A percentile compares a stretch with the other conserved stretches of the same genome.
These are phyloP conservation scores for Crossaster papposus DNA, from an alignment of 53 echinoderm and acorn worm genomes.

Conservation along the genomic window DNA sequence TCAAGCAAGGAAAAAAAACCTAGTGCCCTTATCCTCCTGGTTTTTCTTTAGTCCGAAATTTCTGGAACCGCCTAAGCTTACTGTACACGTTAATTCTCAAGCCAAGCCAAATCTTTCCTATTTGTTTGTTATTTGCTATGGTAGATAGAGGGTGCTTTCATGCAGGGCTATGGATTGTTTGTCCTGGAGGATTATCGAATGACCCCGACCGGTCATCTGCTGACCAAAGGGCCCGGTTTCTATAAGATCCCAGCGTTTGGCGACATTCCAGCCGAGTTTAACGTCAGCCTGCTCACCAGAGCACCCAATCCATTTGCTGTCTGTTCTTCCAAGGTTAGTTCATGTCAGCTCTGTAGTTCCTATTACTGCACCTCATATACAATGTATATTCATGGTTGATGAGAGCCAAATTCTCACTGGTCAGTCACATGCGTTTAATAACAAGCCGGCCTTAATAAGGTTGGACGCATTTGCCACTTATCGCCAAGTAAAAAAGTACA, in stretches of 20 bases:
- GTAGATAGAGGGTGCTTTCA: constrained; percentile 92
- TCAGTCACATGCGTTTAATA: too few relatives aligned
- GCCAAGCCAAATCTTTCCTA: not conserved
- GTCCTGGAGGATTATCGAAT: constrained; percentile 82
- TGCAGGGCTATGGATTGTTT: constrained; percentile 88
- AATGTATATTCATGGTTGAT: too few relatives aligned
- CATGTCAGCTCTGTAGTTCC: too few relatives aligned
- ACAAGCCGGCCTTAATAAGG: too few relatives aligned
- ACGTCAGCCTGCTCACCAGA: constrained; percentile 77
- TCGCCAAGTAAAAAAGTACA: too few relatives aligned
- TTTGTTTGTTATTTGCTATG: not conserved
- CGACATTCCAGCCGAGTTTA: constrained; percentile 83
- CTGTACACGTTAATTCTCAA: not conserved
- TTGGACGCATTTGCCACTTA: too few relatives aligned
- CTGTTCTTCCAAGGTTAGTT: constrained; percentile 89
- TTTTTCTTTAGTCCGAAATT: too few relatives aligned
- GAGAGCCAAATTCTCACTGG: too few relatives aligned
- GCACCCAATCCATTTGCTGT: constrained; percentile 72
- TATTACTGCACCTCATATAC: not conserved
- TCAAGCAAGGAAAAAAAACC: too few relatives aligned
- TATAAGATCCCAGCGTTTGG: constrained; percentile 92
- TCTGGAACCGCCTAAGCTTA: too few relatives aligned
- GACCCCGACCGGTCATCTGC: constrained; percentile 80
- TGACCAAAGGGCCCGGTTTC: constrained; percentile 87
- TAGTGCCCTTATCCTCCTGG: too few relatives aligned